Percentiles rank a stretch among this genome's conserved stretches.
Evolutionary conservation across 2,888 invertebrate species (phyloP).

Genomic region (Sialis fuliginosa): DNA sequence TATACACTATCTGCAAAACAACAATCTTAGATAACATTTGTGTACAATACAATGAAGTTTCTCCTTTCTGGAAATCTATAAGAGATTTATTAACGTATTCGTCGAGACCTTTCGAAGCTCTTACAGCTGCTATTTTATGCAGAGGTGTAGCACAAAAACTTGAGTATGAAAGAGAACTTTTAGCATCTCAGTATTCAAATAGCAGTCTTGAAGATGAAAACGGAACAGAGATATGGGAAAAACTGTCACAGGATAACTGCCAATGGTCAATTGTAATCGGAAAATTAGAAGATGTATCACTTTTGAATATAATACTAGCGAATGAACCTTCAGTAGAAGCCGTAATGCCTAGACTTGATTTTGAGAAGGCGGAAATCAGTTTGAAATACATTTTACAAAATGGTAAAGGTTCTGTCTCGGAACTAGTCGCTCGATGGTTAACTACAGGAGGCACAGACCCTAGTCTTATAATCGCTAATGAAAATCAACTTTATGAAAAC

Average conservation of each 20-base stretch:
- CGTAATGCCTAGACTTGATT: slow-evolving; percentile 33
- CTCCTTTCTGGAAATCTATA: slow-evolving; percentile 68
- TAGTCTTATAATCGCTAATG: slow-evolving; percentile 35
- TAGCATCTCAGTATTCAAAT: slow-evolving; percentile 10
- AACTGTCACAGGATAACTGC: slow-evolving; percentile 67
- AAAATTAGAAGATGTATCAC: slow-evolving; percentile 75
- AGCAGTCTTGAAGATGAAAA: slow-evolving; percentile 22
- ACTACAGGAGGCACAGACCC: slow-evolving; percentile 55
- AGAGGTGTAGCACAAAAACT: slow-evolving; percentile 47
- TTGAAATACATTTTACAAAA: slow-evolving; percentile 44
- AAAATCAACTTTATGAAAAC: slow-evolving; percentile 13
- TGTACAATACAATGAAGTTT: slow-evolving; percentile 49
- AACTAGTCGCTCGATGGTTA: slow-evolving; percentile 76
- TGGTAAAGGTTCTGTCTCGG: slow-evolving; percentile 71
- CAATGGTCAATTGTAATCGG: slow-evolving; percentile 76
- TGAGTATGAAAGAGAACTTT: slow-evolving; percentile 25
- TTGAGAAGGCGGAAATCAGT: slow-evolving; percentile 40
- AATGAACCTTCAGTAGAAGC: slow-evolving; percentile 28
- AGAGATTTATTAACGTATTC: slow-evolving; percentile 55
- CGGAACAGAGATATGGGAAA: slow-evolving; percentile 50
- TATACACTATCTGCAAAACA: slow-evolving; percentile 45
- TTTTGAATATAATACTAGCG: slow-evolving; percentile 52
- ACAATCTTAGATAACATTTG: slow-evolving; percentile 37
- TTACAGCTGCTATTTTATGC: slow-evolving; percentile 70
- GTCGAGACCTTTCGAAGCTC: slow-evolving; percentile 54